Base-by-base conservation (phyloP, 2,797 vertebrate species). In the Gymnocypris eckloni region DNA sequence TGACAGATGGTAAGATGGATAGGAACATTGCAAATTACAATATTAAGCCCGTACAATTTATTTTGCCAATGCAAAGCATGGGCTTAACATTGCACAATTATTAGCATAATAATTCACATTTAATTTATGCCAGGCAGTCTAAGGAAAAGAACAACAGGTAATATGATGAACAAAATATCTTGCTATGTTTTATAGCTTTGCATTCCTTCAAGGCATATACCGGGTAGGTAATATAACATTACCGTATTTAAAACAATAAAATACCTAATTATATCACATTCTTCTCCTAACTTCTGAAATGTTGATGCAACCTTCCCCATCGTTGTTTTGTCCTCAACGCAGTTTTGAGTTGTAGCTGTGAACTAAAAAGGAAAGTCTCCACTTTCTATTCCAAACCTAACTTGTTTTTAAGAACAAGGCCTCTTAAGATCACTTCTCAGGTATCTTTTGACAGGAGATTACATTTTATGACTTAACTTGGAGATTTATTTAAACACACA, bases 1-100 rank as follows among this genome's bases (percentile, higher is more conserved):
- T 54, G 16, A 85, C 37, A 67, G n/a, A 33, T 52, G 33, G 16
- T n/a, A n/a, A 61, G 39, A 61, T 83, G n/a, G 82, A 83, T 76
- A 37, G 28, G 37, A 85, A 80, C 61, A 67, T 4, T 22, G 18
- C 41, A 80, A 80, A 66, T 50, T 80, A 25, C 9, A 45, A 48
- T 80, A 66, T 80, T 66, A 80, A 66, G 78, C 3, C 61, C 22
- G 43, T 28, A 18, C 78, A 37, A 20, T 61, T 39, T n/a, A 45
- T 64, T 61, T 28, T 64, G 15, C n/a, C n/a, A 79, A 50, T 37
- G 25, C 41, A 80, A 33, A 80, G 39, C 10, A 28, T 22, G 45
- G 45, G 25, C 25, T 67, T 67, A 48, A 79, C 48, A 67, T 50
- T 22, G 61, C 43, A 50, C n/a, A 66, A 80, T 67, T 45, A 11